Percentiles rank a stretch among this genome's conserved stretches.
phyloP scores from a whole-genome alignment of 1,140 invertebrate genomes.

The Ladona fulva region DNA sequence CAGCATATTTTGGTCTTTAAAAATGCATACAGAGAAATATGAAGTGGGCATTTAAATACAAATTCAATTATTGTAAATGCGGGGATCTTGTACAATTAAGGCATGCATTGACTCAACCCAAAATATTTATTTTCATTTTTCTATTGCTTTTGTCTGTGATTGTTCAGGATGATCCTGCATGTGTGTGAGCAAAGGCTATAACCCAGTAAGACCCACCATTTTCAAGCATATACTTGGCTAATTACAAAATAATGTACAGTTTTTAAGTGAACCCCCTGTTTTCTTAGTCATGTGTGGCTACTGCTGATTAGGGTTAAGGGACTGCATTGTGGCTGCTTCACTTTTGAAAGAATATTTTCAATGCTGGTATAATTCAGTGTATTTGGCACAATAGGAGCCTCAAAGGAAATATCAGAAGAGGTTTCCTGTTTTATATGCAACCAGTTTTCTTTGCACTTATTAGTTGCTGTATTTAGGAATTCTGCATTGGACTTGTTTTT shows the following conservation, averaged over 20 bases:
- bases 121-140: background rate
- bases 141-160: background rate
- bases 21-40: background rate
- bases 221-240: background rate
- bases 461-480: too few relatives aligned
- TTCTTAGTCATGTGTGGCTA: background rate
- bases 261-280: background rate
- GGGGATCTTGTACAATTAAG: background rate
- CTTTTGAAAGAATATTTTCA: too few relatives aligned
- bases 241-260: background rate
- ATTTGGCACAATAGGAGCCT: too few relatives aligned
- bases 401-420: too few relatives aligned
- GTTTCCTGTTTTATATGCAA: too few relatives aligned
- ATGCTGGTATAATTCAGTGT: too few relatives aligned
- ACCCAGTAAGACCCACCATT: background rate
- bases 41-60: background rate
- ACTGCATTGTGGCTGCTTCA: too few relatives aligned
- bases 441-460: too few relatives aligned
- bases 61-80: background rate
- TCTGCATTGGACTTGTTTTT: too few relatives aligned
- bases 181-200: background rate
- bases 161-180: background rate
- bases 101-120: background rate
- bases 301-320: too few relatives aligned
- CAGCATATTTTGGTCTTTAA: background rate